A percentile compares a stretch with the other conserved stretches of the same genome.
Evolutionary conservation across 2,113 vertebrate species (phyloP).

Genomic region (Prionailurus bengalensis): DNA sequence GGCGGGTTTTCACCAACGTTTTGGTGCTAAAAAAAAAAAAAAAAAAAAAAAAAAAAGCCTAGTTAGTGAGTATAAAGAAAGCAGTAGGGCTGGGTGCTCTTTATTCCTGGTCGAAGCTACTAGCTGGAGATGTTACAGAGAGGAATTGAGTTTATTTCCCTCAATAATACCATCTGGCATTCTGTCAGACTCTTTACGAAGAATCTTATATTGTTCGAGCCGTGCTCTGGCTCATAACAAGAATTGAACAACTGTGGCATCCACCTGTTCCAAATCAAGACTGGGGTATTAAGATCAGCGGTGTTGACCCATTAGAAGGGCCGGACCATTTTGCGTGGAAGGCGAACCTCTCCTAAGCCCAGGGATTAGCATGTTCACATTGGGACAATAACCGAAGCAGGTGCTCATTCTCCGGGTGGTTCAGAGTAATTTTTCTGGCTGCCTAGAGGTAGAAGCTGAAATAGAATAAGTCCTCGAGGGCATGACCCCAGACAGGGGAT

Average conservation of each 20-base stretch:
- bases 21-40: background rate
- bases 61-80: conserved; percentile 25
- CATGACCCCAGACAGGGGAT: conserved; percentile 20
- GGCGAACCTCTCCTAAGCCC: conserved; percentile 42
- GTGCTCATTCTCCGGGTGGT: conserved; percentile 70
- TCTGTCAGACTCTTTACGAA: conserved; percentile 59
- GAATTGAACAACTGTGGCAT: conserved; percentile 75
- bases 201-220: conserved; percentile 72
- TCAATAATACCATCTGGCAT: conserved; percentile 17
- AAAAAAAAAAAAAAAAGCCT: background rate
- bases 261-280: conserved; percentile 82
- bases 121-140: background rate
- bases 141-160: background rate
- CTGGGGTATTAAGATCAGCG: conserved; percentile 73
- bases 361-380: conserved; percentile 68
- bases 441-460: conserved; percentile 63
- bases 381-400: conserved; percentile 67
- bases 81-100: background rate
- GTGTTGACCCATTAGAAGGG: conserved; percentile 47
- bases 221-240: conserved; percentile 49
- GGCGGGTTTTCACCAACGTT: conserved; percentile 6
- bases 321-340: conserved; percentile 11
- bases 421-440: conserved; percentile 58
- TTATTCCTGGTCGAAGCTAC: conserved; percentile 43
- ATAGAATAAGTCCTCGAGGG: conserved; percentile 56